Conservation (phyloP, 2,888 invertebrate genomes). For the Heteropelma amictum region DNA sequence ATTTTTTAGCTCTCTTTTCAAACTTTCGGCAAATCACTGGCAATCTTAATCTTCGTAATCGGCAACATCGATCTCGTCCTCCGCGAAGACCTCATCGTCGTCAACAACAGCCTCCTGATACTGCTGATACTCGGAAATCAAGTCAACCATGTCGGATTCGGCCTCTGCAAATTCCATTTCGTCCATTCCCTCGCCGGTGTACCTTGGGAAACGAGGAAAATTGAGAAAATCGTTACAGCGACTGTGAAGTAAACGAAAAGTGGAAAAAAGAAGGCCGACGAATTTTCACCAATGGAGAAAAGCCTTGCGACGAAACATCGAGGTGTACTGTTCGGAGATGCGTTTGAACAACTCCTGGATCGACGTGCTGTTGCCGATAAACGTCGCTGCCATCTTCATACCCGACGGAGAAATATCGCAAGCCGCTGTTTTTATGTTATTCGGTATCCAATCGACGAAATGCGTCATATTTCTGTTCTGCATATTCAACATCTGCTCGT, state of each 20-base stretch:
- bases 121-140: conserved; percentile 47
- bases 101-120: conserved; percentile 37
- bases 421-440: conserved; percentile 30
- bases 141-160: conserved; percentile 29
- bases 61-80: neutral
- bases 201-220: neutral
- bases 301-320: conserved; percentile 37
- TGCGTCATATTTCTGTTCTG: neutral
- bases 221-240: neutral
- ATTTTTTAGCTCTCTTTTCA: no score
- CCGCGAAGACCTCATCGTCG: neutral
- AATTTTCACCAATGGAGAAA: conserved; percentile 39
- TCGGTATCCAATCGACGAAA: conserved; percentile 41
- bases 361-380: conserved; percentile 38
- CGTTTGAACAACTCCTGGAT: conserved; percentile 43
- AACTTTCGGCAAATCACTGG: no score
- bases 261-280: neutral
- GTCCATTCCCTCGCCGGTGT: conserved; percentile 47
- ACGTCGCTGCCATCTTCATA: conserved; percentile 37
- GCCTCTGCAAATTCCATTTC: conserved; percentile 46
- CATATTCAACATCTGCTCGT: conserved; percentile 24
- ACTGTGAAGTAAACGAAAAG: neutral
- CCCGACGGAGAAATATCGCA: conserved; percentile 38
- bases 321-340: conserved; percentile 27
- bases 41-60: conserved; percentile 7